Evolutionary conservation across 2,797 vertebrate species (phyloP).

Genomic region (Valencia hispanica): DNA sequence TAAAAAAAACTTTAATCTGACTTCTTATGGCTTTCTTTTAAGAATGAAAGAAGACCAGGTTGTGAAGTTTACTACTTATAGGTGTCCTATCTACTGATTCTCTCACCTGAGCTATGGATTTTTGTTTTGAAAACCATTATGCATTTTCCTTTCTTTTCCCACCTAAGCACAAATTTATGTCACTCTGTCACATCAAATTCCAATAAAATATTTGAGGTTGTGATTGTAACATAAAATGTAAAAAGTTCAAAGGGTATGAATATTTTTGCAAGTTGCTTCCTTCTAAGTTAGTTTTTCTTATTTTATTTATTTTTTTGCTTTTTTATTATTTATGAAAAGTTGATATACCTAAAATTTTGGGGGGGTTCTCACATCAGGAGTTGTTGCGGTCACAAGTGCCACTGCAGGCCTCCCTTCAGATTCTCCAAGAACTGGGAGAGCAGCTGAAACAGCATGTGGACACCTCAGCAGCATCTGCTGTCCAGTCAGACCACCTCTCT

Average conservation of each 20-base stretch:
- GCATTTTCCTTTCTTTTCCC: not conserved
- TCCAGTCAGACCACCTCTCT: conserved; percentile 89
- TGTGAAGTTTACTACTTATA: not conserved
- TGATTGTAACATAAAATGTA: no score
- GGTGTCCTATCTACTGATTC: not conserved
- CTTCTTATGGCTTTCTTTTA: not conserved
- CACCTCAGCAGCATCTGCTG: conserved; percentile 86
- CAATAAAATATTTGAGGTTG: not conserved
- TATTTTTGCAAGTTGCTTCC: not conserved
- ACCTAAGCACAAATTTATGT: not conserved
- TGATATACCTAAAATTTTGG: not conserved
- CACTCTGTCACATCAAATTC: not conserved
- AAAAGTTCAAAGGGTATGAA: no score
- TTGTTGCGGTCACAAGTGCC: conserved; percentile 82
- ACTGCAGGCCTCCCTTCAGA: conserved; percentile 84
- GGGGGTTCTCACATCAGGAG: conserved; percentile 76
- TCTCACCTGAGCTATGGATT: no score
- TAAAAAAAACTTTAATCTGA: not conserved
- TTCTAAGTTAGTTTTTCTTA: not conserved
- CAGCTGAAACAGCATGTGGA: conserved; percentile 94
- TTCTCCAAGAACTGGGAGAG: conserved; percentile 89
- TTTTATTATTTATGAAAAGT: not conserved
- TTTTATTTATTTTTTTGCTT: not conserved
- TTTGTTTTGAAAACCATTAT: no score
- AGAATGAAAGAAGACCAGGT: not conserved